These are phyloP conservation scores for Clangula hyemalis DNA, from an alignment of 2,797 vertebrate genomes.

Conservation along the genomic window DNA sequence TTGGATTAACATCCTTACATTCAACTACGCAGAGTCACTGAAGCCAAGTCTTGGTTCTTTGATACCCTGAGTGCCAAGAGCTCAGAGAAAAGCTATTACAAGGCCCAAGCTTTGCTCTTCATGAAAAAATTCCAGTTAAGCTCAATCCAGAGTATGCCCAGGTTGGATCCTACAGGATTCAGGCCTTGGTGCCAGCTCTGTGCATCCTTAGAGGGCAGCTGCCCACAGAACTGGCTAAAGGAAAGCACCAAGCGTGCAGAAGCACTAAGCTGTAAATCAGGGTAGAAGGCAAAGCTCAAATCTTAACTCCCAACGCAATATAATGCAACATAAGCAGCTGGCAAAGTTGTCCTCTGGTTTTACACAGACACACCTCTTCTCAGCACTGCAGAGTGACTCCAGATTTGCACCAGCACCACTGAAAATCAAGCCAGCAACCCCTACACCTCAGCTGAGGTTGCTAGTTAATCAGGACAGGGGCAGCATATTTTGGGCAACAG, in stretches of 20 bases:
- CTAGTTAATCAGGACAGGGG: constrained; percentile 7
- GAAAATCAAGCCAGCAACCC: neutral
- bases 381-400: neutral
- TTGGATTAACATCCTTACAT: neutral
- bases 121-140: neutral
- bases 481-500: neutral
- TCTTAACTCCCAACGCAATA: neutral
- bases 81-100: neutral
- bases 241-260: neutral
- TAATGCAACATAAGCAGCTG: neutral
- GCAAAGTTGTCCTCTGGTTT: neutral
- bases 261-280: neutral
- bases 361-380: neutral
- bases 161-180: neutral
- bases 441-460: neutral
- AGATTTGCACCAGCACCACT: neutral
- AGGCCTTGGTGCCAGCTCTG: neutral
- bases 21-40: neutral
- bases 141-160: neutral
- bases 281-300: neutral
- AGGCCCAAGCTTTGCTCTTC: neutral
- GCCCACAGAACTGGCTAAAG: neutral
- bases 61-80: neutral
- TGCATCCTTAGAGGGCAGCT: neutral
- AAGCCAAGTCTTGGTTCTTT: neutral